Evolutionary conservation across 2,797 vertebrate genomes (phyloP).

Genomic region (Melanotaenia pygmaea): DNA sequence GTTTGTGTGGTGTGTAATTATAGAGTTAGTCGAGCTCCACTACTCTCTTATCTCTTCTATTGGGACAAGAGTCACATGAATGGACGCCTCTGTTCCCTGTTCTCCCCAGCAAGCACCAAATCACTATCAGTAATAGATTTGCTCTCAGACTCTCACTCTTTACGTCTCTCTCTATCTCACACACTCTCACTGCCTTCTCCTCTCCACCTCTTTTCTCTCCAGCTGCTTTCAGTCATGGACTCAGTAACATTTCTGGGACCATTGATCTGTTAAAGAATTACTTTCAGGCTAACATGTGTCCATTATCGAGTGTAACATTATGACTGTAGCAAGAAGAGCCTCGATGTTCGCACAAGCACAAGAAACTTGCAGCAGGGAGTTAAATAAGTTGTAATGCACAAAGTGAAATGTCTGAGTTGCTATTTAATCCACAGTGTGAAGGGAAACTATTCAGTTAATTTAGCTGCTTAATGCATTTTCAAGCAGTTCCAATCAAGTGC

Average conservation of each 20-base stretch:
- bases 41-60: conserved; percentile 71
- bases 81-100: conserved; percentile 65
- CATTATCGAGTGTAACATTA: conserved; percentile 13
- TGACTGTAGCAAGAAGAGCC: conserved; percentile 1
- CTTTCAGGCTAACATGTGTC: conserved; percentile 11
- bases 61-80: conserved; percentile 74
- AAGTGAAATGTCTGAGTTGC: neutral
- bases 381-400: neutral
- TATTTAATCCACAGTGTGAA: neutral
- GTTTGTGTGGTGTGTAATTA: conserved; percentile 72
- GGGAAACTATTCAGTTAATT: neutral
- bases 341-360: neutral
- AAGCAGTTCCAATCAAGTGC: neutral
- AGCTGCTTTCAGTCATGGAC: conserved; percentile 14
- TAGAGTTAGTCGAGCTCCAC: conserved; percentile 67
- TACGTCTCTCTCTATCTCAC: conserved; percentile 24
- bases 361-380: neutral
- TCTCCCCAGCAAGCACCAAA: conserved; percentile 62
- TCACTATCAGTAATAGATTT: conserved; percentile 72
- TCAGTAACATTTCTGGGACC: conserved; percentile 19
- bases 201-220: conserved; percentile 4
- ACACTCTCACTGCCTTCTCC: neutral
- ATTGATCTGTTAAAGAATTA: conserved; percentile 21
- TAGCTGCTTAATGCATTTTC: neutral
- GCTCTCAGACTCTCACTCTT: conserved; percentile 40